These are phyloP conservation scores for Marmota monax DNA, from an alignment of 2,113 vertebrate genomes.

Conservation along the genomic window DNA sequence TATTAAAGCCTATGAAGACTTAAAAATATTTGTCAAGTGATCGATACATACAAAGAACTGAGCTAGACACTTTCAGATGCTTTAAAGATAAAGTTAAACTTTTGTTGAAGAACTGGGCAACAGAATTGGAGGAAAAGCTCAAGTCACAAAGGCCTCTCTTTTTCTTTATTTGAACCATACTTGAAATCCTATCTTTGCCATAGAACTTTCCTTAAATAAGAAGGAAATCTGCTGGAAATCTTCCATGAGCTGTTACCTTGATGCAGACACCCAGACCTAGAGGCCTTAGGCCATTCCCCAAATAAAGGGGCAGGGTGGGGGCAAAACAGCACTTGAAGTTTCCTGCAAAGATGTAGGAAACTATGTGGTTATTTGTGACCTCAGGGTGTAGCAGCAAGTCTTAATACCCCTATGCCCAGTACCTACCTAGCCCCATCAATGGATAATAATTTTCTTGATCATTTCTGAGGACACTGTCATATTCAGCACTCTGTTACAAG, in stretches of 20 bases:
- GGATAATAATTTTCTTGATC: neutral
- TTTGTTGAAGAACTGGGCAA: conserved; percentile 18
- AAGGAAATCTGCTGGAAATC: neutral
- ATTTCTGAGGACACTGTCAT: neutral
- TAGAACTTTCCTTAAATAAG: conserved; percentile 1
- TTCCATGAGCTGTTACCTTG: neutral
- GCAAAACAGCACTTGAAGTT: neutral
- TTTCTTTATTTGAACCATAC: neutral
- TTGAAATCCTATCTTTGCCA: conserved; percentile 47
- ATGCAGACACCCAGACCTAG: neutral
- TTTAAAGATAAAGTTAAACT: neutral
- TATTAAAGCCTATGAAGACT: conserved; percentile 7
- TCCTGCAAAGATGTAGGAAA: neutral
- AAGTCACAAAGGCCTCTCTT: neutral
- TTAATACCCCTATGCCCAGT: neutral
- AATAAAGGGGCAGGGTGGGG: neutral
- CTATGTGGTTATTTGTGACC: neutral
- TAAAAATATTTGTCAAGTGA: conserved; percentile 5
- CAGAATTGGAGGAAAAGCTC: neutral
- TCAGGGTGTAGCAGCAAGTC: neutral
- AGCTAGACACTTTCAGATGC: neutral
- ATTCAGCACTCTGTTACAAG: conserved; percentile 26
- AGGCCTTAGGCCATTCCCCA: neutral
- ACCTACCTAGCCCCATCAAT: neutral
- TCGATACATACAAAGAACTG: neutral